phyloP scores from a whole-genome alignment of 2,888 invertebrate genomes.

The Amiota minor region DNA sequence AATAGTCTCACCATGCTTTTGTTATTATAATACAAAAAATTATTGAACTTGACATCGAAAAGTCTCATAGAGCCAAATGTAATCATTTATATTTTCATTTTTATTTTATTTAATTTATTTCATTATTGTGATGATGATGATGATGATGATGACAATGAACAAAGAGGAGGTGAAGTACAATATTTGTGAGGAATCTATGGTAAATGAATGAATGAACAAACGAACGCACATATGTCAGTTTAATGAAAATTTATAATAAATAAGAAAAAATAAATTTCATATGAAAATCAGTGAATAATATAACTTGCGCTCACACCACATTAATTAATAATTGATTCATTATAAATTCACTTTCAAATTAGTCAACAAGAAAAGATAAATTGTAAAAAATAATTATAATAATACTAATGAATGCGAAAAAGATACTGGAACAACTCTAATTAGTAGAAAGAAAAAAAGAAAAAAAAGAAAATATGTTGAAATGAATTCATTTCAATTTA shows the following conservation, averaged over 20 bases:
- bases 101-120: conserved; percentile 11
- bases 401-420: too few relatives aligned
- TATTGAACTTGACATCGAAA: conserved; percentile 30
- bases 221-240: conserved; percentile 4
- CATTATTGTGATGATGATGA: too few relatives aligned
- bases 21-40: neutral
- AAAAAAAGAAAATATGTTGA: too few relatives aligned
- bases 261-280: conserved; percentile 12
- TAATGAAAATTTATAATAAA: conserved; percentile 4
- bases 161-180: too few relatives aligned
- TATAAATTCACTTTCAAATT: conserved; percentile 60
- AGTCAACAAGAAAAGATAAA: conserved; percentile 8
- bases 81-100: neutral
- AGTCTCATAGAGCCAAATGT: neutral
- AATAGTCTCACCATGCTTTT: too few relatives aligned
- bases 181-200: too few relatives aligned
- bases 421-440: neutral
- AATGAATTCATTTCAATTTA: too few relatives aligned
- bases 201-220: neutral
- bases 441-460: conserved; percentile 29
- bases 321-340: conserved; percentile 54
- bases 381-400: too few relatives aligned
- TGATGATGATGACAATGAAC: too few relatives aligned
- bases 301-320: conserved; percentile 52
- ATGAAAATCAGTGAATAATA: conserved; percentile 43